Conservation (phyloP, 2,888 invertebrate genomes). For the Zygogramma bicolorata region DNA sequence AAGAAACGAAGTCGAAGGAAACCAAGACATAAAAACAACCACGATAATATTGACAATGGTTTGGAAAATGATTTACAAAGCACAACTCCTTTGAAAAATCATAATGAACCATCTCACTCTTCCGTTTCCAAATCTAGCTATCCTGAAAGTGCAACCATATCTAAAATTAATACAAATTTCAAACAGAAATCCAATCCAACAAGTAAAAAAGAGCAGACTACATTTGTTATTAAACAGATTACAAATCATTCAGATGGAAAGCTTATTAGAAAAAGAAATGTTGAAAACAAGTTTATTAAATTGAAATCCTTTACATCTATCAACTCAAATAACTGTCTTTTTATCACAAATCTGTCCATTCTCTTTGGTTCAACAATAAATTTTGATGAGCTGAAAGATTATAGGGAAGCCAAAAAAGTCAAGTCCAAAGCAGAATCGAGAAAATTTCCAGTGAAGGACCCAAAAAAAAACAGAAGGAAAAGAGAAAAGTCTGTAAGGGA, state of each 20-base stretch:
- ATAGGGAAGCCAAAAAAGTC: neutral
- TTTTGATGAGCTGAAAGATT: conserved; percentile 4
- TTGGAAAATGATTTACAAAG: conserved; percentile 13
- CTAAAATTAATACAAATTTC: neutral
- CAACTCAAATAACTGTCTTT: conserved; percentile 18
- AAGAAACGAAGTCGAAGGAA: conserved; percentile 23
- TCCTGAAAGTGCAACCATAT: neutral
- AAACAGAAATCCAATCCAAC: neutral
- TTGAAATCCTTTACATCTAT: conserved; percentile 42
- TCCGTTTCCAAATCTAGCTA: neutral
- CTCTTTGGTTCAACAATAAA: neutral
- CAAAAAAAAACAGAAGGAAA: conserved; percentile 29
- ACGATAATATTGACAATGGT: conserved; percentile 4
- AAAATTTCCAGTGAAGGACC: conserved; percentile 23
- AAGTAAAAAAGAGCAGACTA: neutral
- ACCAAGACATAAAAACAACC: conserved; percentile 28
- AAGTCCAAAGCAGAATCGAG: conserved; percentile 12
- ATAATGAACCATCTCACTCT: neutral
- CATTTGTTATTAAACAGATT: conserved; percentile 44
- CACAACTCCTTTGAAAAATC: neutral
- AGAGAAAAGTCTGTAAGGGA: conserved; percentile 32
- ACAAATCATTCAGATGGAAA: conserved; percentile 30
- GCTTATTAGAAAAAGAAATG: conserved; percentile 42
- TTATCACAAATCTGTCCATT: conserved; percentile 17
- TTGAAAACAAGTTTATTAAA: conserved; percentile 46